Percentiles rank a stretch among this genome's conserved stretches.
Evolutionary conservation across 2,888 invertebrate species (phyloP).

Genomic region (Euplagia quadripunctaria): DNA sequence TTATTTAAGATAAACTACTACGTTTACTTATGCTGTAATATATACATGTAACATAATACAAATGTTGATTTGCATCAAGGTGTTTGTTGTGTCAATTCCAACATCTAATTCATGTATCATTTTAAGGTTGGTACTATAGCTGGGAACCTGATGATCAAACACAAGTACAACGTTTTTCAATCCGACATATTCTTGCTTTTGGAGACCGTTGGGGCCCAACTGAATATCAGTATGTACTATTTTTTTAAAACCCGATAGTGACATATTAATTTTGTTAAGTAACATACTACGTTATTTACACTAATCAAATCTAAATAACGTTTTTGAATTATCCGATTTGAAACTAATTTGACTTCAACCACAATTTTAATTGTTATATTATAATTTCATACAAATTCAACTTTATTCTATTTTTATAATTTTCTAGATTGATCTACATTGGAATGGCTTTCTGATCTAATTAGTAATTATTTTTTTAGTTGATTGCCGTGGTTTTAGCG

Average conservation of each 20-base stretch:
- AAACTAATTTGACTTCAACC: too few species aligned
- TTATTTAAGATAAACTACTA: too few species aligned
- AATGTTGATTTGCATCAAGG: too few species aligned
- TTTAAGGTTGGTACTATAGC: constrained; percentile 88
- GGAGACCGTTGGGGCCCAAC: constrained; percentile 63
- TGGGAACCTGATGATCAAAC: constrained; percentile 91
- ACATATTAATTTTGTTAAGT: too few species aligned
- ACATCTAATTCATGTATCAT: background rate
- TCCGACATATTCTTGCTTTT: constrained; percentile 89
- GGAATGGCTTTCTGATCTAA: background rate
- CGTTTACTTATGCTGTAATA: too few species aligned
- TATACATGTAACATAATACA: too few species aligned
- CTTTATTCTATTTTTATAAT: too few species aligned
- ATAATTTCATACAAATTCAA: too few species aligned
- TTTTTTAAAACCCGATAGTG: background rate
- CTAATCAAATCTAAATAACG: too few species aligned
- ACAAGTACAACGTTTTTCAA: constrained; percentile 87
- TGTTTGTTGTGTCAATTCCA: background rate
- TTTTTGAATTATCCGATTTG: too few species aligned
- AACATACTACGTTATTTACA: too few species aligned
- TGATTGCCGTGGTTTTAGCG: constrained; percentile 34
- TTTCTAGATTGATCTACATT: background rate
- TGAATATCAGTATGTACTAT: constrained; percentile 59
- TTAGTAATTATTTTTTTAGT: constrained; percentile 50
- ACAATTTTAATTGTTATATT: too few species aligned